These are phyloP conservation scores for Melipona beecheii DNA, from an alignment of 2,888 invertebrate species.

Conservation along the genomic window DNA sequence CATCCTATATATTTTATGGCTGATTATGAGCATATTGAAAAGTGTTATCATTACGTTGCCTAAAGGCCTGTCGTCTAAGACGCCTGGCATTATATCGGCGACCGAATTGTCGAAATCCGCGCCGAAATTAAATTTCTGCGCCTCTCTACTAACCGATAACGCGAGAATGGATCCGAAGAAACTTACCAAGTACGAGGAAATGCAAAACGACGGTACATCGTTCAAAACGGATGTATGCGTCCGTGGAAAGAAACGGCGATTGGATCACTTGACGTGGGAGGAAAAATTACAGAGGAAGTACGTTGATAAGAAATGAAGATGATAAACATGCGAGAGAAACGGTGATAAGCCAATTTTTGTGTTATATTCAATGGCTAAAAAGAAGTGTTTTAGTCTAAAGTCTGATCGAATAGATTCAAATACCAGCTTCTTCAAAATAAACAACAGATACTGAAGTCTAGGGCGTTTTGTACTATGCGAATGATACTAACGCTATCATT, in stretches of 20 bases:
- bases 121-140: constrained; percentile 74
- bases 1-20: constrained; percentile 67
- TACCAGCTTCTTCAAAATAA: too few relatives aligned
- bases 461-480: background rate
- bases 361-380: background rate
- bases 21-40: constrained; percentile 80
- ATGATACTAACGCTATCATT: background rate
- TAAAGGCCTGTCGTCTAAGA: constrained; percentile 75
- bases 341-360: background rate
- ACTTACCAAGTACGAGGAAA: constrained; percentile 33
- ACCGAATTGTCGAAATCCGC: constrained; percentile 58
- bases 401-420: background rate
- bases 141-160: constrained; percentile 75
- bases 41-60: constrained; percentile 81
- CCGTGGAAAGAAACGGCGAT: constrained; percentile 88
- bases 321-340: background rate
- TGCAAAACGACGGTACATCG: constrained; percentile 58
- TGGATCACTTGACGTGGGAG: constrained; percentile 94
- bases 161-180: constrained; percentile 66
- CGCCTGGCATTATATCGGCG: constrained; percentile 54
- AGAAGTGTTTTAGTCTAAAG: background rate
- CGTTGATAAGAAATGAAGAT: constrained; percentile 80
- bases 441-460: background rate
- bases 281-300: constrained; percentile 95
- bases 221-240: constrained; percentile 75